phyloP scores from a whole-genome alignment of 2,888 invertebrate species.

The Drosophila meridionalis region DNA sequence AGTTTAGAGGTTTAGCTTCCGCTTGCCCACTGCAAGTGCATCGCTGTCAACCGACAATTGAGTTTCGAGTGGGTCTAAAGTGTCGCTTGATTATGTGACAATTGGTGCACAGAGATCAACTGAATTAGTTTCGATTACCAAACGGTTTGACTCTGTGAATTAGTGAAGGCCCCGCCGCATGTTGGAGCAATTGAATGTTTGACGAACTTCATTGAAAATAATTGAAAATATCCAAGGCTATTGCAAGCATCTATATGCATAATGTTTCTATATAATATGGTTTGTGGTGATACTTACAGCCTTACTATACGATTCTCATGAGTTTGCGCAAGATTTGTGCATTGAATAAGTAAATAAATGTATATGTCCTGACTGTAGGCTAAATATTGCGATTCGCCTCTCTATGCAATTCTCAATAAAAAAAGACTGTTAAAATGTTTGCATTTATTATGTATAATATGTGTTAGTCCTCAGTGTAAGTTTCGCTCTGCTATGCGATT shows the following conservation, averaged over 20 bases:
- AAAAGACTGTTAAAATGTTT: too few relatives aligned
- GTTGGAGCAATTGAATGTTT: not conserved
- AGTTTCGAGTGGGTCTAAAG: slow-evolving; percentile 15
- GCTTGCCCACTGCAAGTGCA: slow-evolving; percentile 12
- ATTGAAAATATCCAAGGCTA: not conserved
- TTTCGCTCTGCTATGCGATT: too few relatives aligned
- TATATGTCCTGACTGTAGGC: too few relatives aligned
- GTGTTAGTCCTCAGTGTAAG: too few relatives aligned
- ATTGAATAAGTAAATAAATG: not conserved
- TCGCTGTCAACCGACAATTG: slow-evolving; percentile 6
- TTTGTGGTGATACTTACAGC: not conserved
- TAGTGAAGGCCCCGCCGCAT: not conserved
- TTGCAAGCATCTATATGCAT: not conserved
- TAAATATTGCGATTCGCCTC: not conserved
- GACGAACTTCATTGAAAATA: not conserved
- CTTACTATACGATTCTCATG: not conserved
- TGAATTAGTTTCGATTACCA: slow-evolving; percentile 5
- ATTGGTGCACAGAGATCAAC: slow-evolving; percentile 14
- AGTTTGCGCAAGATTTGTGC: not conserved
- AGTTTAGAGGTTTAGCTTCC: slow-evolving; percentile 12
- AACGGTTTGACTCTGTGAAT: not conserved
- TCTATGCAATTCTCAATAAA: not conserved
- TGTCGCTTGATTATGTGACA: slow-evolving; percentile 14
- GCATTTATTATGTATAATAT: too few relatives aligned
- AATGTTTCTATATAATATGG: too few relatives aligned